A percentile compares a stretch with the other conserved stretches of the same genome.
Conservation (phyloP, 2,888 invertebrate genomes). For the Himalopsyche japonica region DNA sequence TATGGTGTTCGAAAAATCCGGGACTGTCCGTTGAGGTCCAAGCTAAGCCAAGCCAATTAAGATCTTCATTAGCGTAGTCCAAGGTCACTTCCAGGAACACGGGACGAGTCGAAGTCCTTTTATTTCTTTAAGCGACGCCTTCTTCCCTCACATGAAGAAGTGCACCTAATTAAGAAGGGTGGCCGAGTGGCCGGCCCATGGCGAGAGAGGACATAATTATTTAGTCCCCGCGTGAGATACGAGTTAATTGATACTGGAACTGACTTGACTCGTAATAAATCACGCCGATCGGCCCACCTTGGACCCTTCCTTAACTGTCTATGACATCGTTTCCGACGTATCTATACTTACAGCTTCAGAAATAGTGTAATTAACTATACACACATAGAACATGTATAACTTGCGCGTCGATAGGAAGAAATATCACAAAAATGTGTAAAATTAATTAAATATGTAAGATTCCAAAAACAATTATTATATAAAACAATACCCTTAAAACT, state of each 20-base stretch:
- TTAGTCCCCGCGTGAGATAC: constrained; percentile 39
- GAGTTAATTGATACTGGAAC: constrained; percentile 34
- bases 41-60: constrained; percentile 36
- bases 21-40: constrained; percentile 13
- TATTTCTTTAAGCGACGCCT: constrained; percentile 18
- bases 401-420: too few species aligned
- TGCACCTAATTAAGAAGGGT: constrained; percentile 26
- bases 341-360: not conserved
- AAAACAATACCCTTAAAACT: too few species aligned
- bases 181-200: constrained; percentile 25
- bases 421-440: too few species aligned
- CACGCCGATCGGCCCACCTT: constrained; percentile 12
- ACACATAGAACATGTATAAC: too few species aligned
- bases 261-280: constrained; percentile 19
- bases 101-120: constrained; percentile 24
- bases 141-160: constrained; percentile 3
- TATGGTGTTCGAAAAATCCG: not conserved
- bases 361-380: not conserved
- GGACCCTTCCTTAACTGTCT: not conserved
- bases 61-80: constrained; percentile 40
- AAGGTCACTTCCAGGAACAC: constrained; percentile 40
- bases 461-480: too few species aligned
- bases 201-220: constrained; percentile 40
- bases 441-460: too few species aligned
- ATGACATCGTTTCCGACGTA: not conserved